Base-by-base conservation (phyloP, 2,888 invertebrate species). In the Lasioglossum figueresi region DNA sequence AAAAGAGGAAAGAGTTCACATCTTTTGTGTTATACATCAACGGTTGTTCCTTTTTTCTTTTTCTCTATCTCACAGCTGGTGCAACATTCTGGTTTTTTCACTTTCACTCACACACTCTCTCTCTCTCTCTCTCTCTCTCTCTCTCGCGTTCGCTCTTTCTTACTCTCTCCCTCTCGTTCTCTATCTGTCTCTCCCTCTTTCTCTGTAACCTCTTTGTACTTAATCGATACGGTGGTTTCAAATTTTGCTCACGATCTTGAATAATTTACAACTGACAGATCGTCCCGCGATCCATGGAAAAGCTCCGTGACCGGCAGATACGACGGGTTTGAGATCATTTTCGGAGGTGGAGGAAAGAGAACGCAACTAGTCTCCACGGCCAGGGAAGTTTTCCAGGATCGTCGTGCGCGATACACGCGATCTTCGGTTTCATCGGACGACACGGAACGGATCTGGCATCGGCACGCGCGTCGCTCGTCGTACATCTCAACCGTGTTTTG, bases 1-100 rank as follows among this genome's bases (percentile, higher is more conserved):
- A 93, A 93, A 94, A 84, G 91, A 91, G 89, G 90, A 92, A 90
- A 91, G 87, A 82, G 71, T 80, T 63, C 66, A n/a, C 40, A 74
- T 83, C 74, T 78, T 56, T 77, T n/a, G 73, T 56, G 52, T 80
- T 63, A 59, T 34, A 76, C 74, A 48, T 81, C 85, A 74, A 84
- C 76, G 76, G 75, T 72, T 76, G 66, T 83, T 82, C 27, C 52
- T 52, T 66, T 66, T 68, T 71, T 71, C 56, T 66, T 70, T 63
- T 31, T 71, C 31, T 76, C 43, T 74, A 23, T 27, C 70, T 40
- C 63, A 16, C 52, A 27, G 48, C 75, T 71, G 45, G 74, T 68
- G 40, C 31, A 45, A 19, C 66, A 16, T 52, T 66, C 52, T 23
- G 10, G 63, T 78, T 70, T 75, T 77, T 82, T 72, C 74, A 10